phyloP scores from a whole-genome alignment of 2,113 vertebrate genomes.

The Leucoraja erinaceus region DNA sequence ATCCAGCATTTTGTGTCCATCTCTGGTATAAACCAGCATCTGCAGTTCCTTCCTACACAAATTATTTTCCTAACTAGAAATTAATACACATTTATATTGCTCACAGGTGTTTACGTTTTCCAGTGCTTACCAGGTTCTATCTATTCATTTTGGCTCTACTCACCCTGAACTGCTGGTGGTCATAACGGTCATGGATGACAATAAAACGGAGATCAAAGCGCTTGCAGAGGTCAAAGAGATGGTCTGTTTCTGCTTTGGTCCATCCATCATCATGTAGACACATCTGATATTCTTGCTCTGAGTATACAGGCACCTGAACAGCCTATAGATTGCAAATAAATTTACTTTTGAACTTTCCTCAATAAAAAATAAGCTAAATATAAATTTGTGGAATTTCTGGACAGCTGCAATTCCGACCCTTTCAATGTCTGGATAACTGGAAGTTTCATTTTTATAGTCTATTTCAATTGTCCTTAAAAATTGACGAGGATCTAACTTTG shows the following conservation, averaged over 20 bases:
- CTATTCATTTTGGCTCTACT: slow-evolving; percentile 43
- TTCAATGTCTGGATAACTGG: background rate
- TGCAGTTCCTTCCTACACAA: too few species aligned
- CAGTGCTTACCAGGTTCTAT: background rate
- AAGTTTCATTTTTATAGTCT: background rate
- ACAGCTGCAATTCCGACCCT: background rate
- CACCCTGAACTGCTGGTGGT: slow-evolving; percentile 96
- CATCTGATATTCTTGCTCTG: slow-evolving; percentile 94
- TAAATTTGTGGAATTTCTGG: background rate
- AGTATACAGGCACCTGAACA: slow-evolving; percentile 90
- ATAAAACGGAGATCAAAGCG: slow-evolving; percentile 91
- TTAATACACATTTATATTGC: background rate
- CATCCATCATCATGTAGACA: slow-evolving; percentile 94
- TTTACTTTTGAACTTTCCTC: background rate
- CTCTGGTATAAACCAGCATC: too few species aligned
- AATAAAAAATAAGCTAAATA: background rate
- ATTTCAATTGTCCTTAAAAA: background rate
- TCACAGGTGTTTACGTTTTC: background rate
- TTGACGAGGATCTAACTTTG: background rate
- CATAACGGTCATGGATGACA: slow-evolving; percentile 92
- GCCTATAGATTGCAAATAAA: slow-evolving; percentile 55
- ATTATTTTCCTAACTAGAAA: background rate
- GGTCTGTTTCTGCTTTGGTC: slow-evolving; percentile 96
- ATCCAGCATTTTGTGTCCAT: too few species aligned
- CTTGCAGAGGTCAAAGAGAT: slow-evolving; percentile 91